Percentiles rank a stretch among this genome's conserved stretches.
These are phyloP conservation scores for Neodon shergylaensis DNA, from an alignment of 2,113 vertebrate species.

Conservation along the genomic window DNA sequence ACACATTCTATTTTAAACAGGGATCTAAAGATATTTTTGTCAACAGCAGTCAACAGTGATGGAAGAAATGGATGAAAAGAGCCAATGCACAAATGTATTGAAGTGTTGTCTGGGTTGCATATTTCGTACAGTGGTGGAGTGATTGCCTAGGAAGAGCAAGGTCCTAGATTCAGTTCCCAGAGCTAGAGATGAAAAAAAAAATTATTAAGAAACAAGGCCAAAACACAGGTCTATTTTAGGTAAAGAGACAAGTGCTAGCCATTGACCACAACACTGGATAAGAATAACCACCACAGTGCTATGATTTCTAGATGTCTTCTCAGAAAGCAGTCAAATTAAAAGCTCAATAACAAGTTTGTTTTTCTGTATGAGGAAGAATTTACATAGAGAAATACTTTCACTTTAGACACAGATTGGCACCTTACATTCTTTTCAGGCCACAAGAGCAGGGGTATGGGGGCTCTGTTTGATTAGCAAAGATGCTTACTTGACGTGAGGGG, in stretches of 20 bases:
- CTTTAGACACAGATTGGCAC: neutral
- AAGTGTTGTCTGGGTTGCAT: neutral
- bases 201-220: neutral
- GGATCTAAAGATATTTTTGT: conserved; percentile 56
- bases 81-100: neutral
- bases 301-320: conserved; percentile 1
- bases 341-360: neutral
- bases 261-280: neutral
- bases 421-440: neutral
- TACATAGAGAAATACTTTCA: neutral
- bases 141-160: neutral
- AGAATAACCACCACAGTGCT: neutral
- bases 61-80: neutral
- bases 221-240: neutral
- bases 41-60: conserved; percentile 32
- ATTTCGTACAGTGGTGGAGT: neutral
- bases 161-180: too few species aligned
- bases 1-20: conserved; percentile 32
- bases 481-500: neutral
- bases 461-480: neutral
- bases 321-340: conserved; percentile 14
- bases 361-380: conserved; percentile 26
- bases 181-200: neutral
- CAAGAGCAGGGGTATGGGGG: neutral
- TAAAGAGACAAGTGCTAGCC: neutral